Evolutionary conservation across 1,140 invertebrate species (phyloP), one percentile per base, ranked within the genome.

Genomic region (Brachionus plicatilis): DNA sequence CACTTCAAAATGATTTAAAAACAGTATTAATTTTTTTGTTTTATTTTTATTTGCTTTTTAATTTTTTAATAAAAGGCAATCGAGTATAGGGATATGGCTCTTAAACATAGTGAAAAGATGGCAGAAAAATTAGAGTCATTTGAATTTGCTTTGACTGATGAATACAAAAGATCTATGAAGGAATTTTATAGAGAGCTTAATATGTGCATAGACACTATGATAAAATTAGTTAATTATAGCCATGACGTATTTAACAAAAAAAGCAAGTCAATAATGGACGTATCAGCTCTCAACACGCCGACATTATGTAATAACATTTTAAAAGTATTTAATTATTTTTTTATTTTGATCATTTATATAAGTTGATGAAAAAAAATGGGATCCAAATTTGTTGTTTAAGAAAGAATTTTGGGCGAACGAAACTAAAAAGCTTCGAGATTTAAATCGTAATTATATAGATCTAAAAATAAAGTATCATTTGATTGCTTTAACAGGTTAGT

Each of bases 361-460:
- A 72, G 68, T 72, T 43, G 68, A 72, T 43, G 68, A 72, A 72
- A 72, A 72, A 72, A 72, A 41, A 43, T 72, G 68, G 68, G 17
- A 72, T 72, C 14, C 68, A 72, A 72, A 45, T 43, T 72, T 72
- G 17, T 9, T 72, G 20, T 72, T 72, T 41, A 72, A 72, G 17
- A 72, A 47, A 47, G 68, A 72, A 17, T 72, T 72, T 43, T 72
- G 68, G 68, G 1, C 41, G 17, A 20, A 7, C 33, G 68, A 72
- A 72, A 72, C 68, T 14, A 72, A 72, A 72, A 72, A 43, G 17
- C 29, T 72, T 4, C 33, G 33, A 41, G 68, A 72, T 72, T 43
- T 72, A 6, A 72, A 72, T 11, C 17, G 2, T 9, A 20, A 4
- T 45, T 72, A 45, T 72, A 45, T 72, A 17, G 68, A 72, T 41